Evolutionary conservation across 2,888 invertebrate genomes (phyloP).

Genomic region (Halictus quadricinctus): DNA sequence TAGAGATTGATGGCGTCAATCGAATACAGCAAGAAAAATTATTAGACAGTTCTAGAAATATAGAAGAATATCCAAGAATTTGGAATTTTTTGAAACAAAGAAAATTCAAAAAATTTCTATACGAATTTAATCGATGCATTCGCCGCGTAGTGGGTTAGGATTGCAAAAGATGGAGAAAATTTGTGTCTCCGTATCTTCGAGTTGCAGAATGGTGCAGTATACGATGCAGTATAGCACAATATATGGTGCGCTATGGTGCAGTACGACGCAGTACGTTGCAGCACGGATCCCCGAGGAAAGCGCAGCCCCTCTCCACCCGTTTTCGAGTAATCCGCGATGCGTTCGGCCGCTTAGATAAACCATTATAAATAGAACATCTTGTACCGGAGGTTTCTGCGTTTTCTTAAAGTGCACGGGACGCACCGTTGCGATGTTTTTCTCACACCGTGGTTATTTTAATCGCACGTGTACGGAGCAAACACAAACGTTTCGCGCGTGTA

Average conservation of each 20-base stretch:
- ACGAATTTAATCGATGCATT: not conserved
- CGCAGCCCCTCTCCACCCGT: too few species aligned
- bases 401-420: not conserved
- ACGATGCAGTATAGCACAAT: not conserved
- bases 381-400: not conserved
- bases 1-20: not conserved
- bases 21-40: not conserved
- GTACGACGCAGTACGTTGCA: not conserved
- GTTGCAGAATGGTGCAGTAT: not conserved
- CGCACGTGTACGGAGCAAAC: not conserved
- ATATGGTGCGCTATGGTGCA: too few species aligned
- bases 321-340: not conserved
- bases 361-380: slow-evolving; percentile 45
- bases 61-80: not conserved
- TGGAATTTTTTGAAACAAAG: too few species aligned
- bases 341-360: slow-evolving; percentile 34
- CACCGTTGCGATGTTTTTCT: not conserved
- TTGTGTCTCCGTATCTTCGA: not conserved
- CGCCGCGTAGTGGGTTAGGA: too few species aligned
- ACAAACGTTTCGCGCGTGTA: not conserved
- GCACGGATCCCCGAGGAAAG: not conserved
- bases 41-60: not conserved
- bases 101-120: too few species aligned
- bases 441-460: not conserved
- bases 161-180: too few species aligned